These are phyloP conservation scores for Lagopus muta DNA, from an alignment of 2,113 vertebrate species.

Conservation along the genomic window DNA sequence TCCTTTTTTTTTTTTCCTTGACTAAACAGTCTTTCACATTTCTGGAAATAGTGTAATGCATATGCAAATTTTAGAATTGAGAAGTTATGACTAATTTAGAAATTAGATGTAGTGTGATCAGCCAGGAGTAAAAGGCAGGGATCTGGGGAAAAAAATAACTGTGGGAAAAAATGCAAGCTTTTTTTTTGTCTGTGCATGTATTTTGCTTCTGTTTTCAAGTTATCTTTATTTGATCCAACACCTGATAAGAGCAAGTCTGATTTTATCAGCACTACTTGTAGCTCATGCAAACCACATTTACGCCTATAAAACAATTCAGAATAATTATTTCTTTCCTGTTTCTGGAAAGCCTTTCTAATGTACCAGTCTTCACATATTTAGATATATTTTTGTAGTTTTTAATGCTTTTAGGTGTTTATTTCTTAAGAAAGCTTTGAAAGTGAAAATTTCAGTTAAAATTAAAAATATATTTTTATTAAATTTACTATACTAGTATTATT, in stretches of 20 bases:
- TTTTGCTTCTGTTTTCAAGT: background rate
- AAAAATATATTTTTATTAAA: background rate
- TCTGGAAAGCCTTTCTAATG: background rate
- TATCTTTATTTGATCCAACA: background rate
- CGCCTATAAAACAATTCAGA: background rate
- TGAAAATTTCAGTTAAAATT: background rate
- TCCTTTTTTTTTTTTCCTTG: background rate
- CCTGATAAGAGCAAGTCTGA: background rate
- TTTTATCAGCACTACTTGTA: background rate
- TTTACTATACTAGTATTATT: constrained; percentile 44
- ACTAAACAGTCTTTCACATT: background rate
- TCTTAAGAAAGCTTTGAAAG: background rate
- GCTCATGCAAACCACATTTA: background rate
- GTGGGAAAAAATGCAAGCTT: background rate
- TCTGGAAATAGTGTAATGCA: background rate
- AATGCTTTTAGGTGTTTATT: background rate
- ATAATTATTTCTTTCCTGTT: background rate
- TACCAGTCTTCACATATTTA: background rate
- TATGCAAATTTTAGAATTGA: background rate
- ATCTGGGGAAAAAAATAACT: background rate
- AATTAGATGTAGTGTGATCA: background rate
- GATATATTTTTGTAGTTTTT: background rate
- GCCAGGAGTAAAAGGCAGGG: background rate
- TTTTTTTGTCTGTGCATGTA: background rate
- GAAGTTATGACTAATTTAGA: background rate